Evolutionary conservation across 2,888 invertebrate genomes (phyloP).

Genomic region (Cotesia congregata): DNA sequence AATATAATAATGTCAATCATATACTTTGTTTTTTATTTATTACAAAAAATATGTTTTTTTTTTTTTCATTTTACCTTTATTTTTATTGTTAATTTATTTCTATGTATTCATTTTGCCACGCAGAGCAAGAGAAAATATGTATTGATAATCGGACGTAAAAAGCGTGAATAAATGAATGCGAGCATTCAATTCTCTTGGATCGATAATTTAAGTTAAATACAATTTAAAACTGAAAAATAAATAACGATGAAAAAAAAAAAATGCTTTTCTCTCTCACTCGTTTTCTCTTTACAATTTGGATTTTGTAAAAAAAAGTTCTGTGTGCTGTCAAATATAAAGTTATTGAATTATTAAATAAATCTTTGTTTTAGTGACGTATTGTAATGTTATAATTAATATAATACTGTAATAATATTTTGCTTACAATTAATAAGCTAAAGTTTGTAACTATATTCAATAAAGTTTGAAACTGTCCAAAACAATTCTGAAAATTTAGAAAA

Average conservation of each 20-base stretch:
- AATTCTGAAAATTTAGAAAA: no score
- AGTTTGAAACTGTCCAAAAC: no score
- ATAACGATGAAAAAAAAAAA: not conserved
- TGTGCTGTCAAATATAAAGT: no score
- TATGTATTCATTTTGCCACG: conserved; percentile 1
- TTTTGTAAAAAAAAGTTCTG: no score
- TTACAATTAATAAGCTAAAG: no score
- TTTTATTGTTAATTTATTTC: conserved; percentile 19
- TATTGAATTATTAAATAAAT: no score
- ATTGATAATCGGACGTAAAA: conserved; percentile 1
- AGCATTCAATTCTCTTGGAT: not conserved
- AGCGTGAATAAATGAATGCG: not conserved
- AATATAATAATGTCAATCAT: not conserved
- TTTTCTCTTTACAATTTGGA: not conserved
- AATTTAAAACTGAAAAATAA: not conserved
- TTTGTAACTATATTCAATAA: no score
- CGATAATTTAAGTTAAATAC: not conserved
- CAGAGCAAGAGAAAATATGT: not conserved
- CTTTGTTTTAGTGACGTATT: no score
- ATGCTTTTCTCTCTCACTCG: not conserved
- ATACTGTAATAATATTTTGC: no score
- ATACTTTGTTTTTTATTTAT: conserved; percentile 23
- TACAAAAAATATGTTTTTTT: not conserved
- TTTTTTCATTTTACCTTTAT: conserved; percentile 20
- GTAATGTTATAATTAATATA: no score